A percentile compares a stretch with the other conserved stretches of the same genome.
phyloP scores from a whole-genome alignment of 2,888 invertebrate species.

The Epinotia nisella region DNA sequence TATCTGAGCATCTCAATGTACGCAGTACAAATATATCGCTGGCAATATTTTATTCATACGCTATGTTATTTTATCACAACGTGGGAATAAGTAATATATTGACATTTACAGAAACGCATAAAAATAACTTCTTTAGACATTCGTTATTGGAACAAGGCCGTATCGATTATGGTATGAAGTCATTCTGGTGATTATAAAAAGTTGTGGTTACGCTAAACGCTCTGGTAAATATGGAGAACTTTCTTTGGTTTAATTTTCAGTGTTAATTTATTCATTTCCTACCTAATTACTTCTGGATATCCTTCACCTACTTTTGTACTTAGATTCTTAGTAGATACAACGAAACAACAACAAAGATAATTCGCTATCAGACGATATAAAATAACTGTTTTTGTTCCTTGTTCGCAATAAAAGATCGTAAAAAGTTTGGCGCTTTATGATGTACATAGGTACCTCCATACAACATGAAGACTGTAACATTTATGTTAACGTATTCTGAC shows the following conservation, averaged over 20 bases:
- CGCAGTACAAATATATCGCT: background rate
- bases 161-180: conserved; percentile 40
- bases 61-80: conserved; percentile 8
- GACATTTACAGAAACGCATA: conserved; percentile 18
- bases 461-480: conserved; percentile 20
- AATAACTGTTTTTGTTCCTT: conserved; percentile 1
- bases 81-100: conserved; percentile 20
- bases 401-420: conserved; percentile 5
- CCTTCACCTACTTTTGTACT: conserved; percentile 19
- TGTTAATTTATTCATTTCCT: conserved; percentile 15
- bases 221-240: conserved; percentile 50
- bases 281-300: background rate
- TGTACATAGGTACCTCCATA: background rate
- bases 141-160: conserved; percentile 40
- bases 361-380: background rate
- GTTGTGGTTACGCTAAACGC: conserved; percentile 52
- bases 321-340: conserved; percentile 9
- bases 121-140: conserved; percentile 22
- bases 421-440: conserved; percentile 15
- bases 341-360: background rate
- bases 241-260: conserved; percentile 48
- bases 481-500: background rate
- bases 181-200: conserved; percentile 46
- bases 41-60: conserved; percentile 24
- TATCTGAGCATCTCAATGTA: conserved; percentile 15